phyloP scores from a whole-genome alignment of 2,888 invertebrate species.

The Hypena proboscidalis region DNA sequence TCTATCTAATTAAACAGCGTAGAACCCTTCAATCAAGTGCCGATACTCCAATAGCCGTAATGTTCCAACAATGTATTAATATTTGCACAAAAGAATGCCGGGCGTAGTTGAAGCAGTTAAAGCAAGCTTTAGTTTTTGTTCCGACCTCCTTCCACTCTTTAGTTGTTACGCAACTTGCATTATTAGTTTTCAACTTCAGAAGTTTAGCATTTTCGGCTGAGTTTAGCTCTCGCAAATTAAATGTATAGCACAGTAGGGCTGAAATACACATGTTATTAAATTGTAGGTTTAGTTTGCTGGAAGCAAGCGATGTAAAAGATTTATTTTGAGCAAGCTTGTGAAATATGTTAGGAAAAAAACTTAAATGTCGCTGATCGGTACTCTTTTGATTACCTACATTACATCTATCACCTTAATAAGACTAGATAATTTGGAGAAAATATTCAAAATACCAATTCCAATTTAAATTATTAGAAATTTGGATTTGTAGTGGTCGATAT shows the following conservation, averaged over 20 bases:
- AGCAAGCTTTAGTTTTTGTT: constrained; percentile 62
- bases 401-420: too few species aligned
- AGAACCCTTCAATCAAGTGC: constrained; percentile 18
- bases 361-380: too few species aligned
- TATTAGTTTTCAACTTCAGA: constrained; percentile 75
- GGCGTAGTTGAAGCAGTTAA: constrained; percentile 34
- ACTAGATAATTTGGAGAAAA: too few species aligned
- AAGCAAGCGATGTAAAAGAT: too few species aligned
- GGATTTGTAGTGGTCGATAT: too few species aligned
- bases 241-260: constrained; percentile 51
- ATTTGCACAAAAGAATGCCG: constrained; percentile 44
- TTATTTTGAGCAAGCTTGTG: too few species aligned
- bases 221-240: constrained; percentile 60
- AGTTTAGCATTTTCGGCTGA: constrained; percentile 69
- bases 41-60: constrained; percentile 18
- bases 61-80: constrained; percentile 36
- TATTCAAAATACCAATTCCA: too few species aligned
- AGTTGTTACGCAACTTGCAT: constrained; percentile 72
- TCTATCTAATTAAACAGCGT: background rate
- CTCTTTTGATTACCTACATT: too few species aligned
- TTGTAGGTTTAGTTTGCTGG: background rate
- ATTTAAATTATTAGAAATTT: too few species aligned
- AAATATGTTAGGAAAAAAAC: too few species aligned
- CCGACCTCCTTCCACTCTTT: constrained; percentile 51
- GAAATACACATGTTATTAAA: constrained; percentile 1